phyloP scores from a whole-genome alignment of 1,140 invertebrate species.

The Drosophila erecta region DNA sequence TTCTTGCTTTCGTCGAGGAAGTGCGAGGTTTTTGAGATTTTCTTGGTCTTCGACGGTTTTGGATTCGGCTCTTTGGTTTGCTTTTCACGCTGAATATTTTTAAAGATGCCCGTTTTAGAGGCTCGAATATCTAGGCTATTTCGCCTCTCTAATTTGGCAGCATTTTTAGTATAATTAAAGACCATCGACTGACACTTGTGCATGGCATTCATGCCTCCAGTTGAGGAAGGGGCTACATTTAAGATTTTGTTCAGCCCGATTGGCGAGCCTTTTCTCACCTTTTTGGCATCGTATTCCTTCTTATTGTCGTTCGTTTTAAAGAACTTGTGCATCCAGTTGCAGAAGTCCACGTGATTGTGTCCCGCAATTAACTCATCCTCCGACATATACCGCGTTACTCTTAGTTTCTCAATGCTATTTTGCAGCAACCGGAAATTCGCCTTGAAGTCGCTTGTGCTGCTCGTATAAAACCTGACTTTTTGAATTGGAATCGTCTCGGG shows the following conservation, averaged over 20 bases:
- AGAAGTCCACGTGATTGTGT: neutral
- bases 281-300: constrained; percentile 1
- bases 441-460: neutral
- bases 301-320: neutral
- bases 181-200: constrained; percentile 1
- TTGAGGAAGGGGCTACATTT: neutral
- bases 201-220: neutral
- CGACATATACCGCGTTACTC: neutral
- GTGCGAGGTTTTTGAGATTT: neutral
- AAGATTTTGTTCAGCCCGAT: neutral
- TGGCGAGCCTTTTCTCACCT: neutral
- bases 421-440: neutral
- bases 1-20: neutral
- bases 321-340: constrained; percentile 9
- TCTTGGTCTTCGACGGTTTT: neutral
- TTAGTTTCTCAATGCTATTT: neutral
- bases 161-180: neutral
- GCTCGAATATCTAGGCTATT: neutral
- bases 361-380: neutral
- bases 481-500: neutral
- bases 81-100: neutral
- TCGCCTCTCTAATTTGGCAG: neutral
- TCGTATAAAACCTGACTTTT: constrained; percentile 4
- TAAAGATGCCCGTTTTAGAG: neutral
- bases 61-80: neutral